Base-by-base conservation (phyloP, 2,113 vertebrate species). In the Lepus europaeus region DNA sequence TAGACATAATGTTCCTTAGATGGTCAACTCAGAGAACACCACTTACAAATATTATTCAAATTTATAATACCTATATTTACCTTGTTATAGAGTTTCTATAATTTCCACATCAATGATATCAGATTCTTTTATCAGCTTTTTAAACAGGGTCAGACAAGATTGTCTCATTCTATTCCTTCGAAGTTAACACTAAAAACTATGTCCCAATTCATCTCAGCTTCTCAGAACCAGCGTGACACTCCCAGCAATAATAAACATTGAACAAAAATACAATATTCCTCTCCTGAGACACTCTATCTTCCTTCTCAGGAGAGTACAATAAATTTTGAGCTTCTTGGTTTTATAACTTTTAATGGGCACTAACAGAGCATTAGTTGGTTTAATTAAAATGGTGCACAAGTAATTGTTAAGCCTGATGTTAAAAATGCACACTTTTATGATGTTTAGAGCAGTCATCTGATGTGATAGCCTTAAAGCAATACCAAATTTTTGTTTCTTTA, bases 311-410 rank as follows among this genome's bases (percentile, higher is more conserved):
- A 92, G 19, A 80, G 20, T 22, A 2, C 22, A 74, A 70, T 85
- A 83, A 70, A 94, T 61, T 81, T 63, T 56, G 3, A 59, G 9
- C 33, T 91, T 93, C 27, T 29, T 82, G 2, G 81, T 69, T 95
- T 96, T 93, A 96, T 51, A 90, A 80, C 51, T 23, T 90, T 51
- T 91, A 85, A 93, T 88, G 36, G 88, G 56, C 39, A 88, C 64
- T 82, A 63, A 88, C 82, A 96, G 84, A 88, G 70, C 33, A 89
- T 92, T 93, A 89, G 39, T 31, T 82, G 31, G 56, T 90, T 95
- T 95, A 90, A 95, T 95, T 97, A 95, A 96, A 95, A 96, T 91
- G 56, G 84, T 64, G 90, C 39, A 85, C n/a, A 63, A 83, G 33
- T 87, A 91, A 90, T 95, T 89, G 76, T 85, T 85, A 91, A 91